Percentiles rank a stretch among this genome's conserved stretches.
Evolutionary conservation across 2,797 vertebrate species (phyloP).

Genomic region (Acomys russatus): DNA sequence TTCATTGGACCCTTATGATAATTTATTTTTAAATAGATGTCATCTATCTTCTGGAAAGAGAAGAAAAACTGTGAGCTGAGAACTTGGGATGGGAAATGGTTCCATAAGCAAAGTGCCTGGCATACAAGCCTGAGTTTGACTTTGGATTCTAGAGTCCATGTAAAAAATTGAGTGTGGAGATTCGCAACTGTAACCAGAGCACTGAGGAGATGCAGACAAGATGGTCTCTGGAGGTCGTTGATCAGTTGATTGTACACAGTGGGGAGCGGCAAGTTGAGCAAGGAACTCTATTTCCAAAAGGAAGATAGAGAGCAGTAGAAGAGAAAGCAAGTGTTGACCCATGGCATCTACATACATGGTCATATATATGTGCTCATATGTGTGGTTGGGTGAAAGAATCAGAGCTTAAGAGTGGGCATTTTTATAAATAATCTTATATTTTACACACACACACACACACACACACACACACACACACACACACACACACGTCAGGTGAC

Average conservation of each 20-base stretch:
- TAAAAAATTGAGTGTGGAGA: background rate
- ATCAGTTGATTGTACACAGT: background rate
- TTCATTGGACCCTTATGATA: background rate
- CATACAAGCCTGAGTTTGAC: background rate
- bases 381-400: background rate
- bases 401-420: background rate
- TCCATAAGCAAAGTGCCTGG: background rate
- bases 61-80: conserved; percentile 7
- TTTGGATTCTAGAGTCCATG: background rate
- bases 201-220: background rate
- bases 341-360: background rate
- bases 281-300: background rate
- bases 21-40: background rate
- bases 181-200: too few relatives aligned
- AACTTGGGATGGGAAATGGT: background rate
- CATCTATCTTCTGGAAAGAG: background rate
- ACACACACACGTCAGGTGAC: background rate
- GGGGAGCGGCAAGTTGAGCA: background rate
- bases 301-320: background rate
- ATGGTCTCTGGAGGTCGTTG: background rate
- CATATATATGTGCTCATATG: background rate
- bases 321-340: background rate
- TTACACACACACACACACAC: too few relatives aligned
- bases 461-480: too few relatives aligned
- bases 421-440: background rate